A percentile compares a stretch with the other conserved stretches of the same genome.
Conservation (phyloP, 2,888 invertebrate genomes). For the Clanis bilineata region DNA sequence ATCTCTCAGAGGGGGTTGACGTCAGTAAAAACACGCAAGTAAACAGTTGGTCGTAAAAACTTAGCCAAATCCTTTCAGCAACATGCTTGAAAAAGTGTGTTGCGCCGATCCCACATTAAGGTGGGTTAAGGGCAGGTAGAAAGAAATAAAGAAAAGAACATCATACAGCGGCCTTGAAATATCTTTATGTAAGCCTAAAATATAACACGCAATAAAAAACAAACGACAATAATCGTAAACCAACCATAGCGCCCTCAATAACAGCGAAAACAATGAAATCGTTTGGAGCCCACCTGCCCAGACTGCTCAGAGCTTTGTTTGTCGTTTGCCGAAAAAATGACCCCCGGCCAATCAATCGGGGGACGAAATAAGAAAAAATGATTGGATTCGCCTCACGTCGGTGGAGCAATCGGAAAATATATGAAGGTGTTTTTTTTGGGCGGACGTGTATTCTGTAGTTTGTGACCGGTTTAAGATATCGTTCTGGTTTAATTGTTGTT, state of each 20-base stretch:
- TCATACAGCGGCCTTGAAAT: too few relatives aligned
- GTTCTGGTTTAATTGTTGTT: slow-evolving; percentile 29
- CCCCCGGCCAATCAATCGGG: slow-evolving; percentile 68
- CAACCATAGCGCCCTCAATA: not conserved
- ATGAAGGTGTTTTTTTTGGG: slow-evolving; percentile 55
- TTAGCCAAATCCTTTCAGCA: too few relatives aligned
- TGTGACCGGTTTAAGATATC: slow-evolving; percentile 39
- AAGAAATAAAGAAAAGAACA: too few relatives aligned
- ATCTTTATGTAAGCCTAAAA: too few relatives aligned
- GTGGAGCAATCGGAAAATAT: slow-evolving; percentile 37
- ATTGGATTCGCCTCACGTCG: slow-evolving; percentile 75
- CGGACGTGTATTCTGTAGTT: slow-evolving; percentile 44
- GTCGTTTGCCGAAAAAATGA: slow-evolving; percentile 46
- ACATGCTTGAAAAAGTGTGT: too few relatives aligned
- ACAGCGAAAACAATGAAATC: slow-evolving; percentile 9
- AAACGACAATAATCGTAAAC: not conserved
- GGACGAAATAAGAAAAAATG: slow-evolving; percentile 68
- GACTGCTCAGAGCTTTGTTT: slow-evolving; percentile 36
- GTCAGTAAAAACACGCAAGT: too few relatives aligned
- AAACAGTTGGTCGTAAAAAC: too few relatives aligned
- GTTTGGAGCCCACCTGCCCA: slow-evolving; percentile 53
- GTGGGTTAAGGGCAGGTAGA: too few relatives aligned
- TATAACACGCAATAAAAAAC: not conserved
- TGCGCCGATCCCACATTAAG: too few relatives aligned
- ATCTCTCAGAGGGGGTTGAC: too few relatives aligned